Base-by-base conservation (phyloP, 2,797 vertebrate genomes). In the Chiloscyllium punctatum region DNA sequence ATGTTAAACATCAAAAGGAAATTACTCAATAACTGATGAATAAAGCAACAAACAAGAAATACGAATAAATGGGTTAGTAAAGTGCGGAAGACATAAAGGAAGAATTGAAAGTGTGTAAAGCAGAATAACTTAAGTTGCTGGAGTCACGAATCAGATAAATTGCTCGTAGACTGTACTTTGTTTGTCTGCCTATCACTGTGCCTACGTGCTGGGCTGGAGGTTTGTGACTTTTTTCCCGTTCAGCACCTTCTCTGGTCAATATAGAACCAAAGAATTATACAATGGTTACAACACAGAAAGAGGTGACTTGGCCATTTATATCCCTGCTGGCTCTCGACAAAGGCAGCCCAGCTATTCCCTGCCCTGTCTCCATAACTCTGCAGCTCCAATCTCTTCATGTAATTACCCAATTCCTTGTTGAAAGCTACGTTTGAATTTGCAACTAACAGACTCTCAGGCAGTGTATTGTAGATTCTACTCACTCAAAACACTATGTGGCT, bases 1-100 rank as follows among this genome's bases (percentile, higher is more conserved):
- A 68, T 37, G 8, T 37, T 92, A 92, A 92, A 92, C 62, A 92
- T 69, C 37, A 92, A 69, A 69, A 68, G 18, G 90, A 92, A 90
- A 62, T 90, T 16, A 90, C 53, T 90, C 53, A 90, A 62, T 90
- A 15, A 33, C 30, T 53, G 53, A 90, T 57, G 9, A 62, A 90
- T 62, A 30, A 15, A 90, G 11, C 27, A 62, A n/a, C 51, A 90
- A 90, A 48, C 82, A 84, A 48, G 79, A 48, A 51, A 88, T 57
- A 13, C 30, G 53, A 62, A 90, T 90, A 30, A 11, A 57, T 90
- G 51, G 27, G 27, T 90, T 90, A 53, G 53, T 53, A 16, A 62
- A 88, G 8, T 15, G 86, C 33, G 11, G 8, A 90, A 53, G 57
- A 4, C 62, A 27, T 25, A 87, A 27, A 87, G 48, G 42, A 48